Evolutionary conservation across 1,140 invertebrate genomes (phyloP).

Genomic region (Lasioglossum baleicum): DNA sequence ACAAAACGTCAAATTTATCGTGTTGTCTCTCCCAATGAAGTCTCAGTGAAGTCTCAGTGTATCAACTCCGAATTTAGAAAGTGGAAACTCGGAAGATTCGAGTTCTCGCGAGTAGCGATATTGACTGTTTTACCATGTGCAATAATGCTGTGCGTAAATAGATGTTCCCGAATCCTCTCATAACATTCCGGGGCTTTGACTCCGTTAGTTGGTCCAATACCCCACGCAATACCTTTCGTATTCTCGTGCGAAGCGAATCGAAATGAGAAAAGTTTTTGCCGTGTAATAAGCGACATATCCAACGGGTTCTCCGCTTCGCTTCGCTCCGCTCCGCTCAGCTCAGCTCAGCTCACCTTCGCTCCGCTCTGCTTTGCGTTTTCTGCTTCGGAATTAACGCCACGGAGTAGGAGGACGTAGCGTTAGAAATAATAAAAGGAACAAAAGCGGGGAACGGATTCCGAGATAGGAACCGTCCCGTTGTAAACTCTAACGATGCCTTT

Average conservation of each 20-base stretch:
- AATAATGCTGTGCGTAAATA: background rate
- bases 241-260: slow-evolving; percentile 42
- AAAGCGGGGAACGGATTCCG: background rate
- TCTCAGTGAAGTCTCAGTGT: too few relatives aligned
- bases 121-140: slow-evolving; percentile 3
- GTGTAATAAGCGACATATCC: slow-evolving; percentile 68
- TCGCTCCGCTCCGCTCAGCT: slow-evolving; percentile 11
- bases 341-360: too few relatives aligned
- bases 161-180: background rate
- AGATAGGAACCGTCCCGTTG: background rate
- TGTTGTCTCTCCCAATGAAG: too few relatives aligned
- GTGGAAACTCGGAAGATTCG: background rate
- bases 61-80: too few relatives aligned
- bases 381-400: slow-evolving; percentile 59
- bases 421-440: slow-evolving; percentile 47
- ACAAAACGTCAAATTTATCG: too few relatives aligned
- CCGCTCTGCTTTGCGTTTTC: slow-evolving; percentile 23
- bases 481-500: slow-evolving; percentile 32
- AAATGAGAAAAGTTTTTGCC: slow-evolving; percentile 75
- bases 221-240: slow-evolving; percentile 58
- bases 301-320: background rate
- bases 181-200: background rate
- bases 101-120: background rate
- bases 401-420: slow-evolving; percentile 32
- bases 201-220: slow-evolving; percentile 29